Conservation (phyloP, 2,888 invertebrate genomes). For the Dermolepida albohirtum region DNA sequence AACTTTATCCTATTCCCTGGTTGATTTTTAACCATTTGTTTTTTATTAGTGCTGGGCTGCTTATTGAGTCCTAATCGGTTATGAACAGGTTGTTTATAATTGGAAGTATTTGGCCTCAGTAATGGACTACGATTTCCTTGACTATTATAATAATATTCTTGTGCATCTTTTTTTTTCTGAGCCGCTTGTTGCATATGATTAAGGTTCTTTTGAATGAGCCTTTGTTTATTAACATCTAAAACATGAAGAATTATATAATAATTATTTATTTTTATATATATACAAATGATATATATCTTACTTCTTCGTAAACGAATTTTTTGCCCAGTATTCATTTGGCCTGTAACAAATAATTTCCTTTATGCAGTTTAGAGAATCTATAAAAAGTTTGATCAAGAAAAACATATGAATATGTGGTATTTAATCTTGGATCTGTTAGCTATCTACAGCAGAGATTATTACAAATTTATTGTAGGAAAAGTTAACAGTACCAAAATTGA, state of each 20-base stretch:
- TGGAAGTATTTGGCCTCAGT: constrained; percentile 6
- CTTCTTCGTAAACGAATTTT: constrained; percentile 24
- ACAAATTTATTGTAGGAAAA: too few relatives aligned
- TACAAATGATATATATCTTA: neutral
- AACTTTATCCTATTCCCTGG: constrained; percentile 26
- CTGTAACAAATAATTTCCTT: too few relatives aligned
- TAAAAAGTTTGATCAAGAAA: too few relatives aligned
- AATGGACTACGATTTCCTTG: constrained; percentile 49
- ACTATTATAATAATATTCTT: constrained; percentile 51
- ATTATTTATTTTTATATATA: too few relatives aligned
- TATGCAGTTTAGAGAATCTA: too few relatives aligned
- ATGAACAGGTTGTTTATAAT: constrained; percentile 49
- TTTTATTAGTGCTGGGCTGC: constrained; percentile 46
- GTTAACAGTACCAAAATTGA: too few relatives aligned
- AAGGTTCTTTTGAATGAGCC: constrained; percentile 34
- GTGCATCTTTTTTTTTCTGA: constrained; percentile 51
- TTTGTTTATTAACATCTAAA: constrained; percentile 36
- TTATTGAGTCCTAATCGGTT: constrained; percentile 50
- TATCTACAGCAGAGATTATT: too few relatives aligned
- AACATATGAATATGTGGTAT: too few relatives aligned
- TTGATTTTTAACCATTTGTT: constrained; percentile 5
- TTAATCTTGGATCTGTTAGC: too few relatives aligned
- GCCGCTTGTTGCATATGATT: constrained; percentile 28
- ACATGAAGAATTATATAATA: neutral
- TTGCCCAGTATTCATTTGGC: neutral